phyloP scores from a whole-genome alignment of 2,888 invertebrate species.

The Mesoligia furuncula region DNA sequence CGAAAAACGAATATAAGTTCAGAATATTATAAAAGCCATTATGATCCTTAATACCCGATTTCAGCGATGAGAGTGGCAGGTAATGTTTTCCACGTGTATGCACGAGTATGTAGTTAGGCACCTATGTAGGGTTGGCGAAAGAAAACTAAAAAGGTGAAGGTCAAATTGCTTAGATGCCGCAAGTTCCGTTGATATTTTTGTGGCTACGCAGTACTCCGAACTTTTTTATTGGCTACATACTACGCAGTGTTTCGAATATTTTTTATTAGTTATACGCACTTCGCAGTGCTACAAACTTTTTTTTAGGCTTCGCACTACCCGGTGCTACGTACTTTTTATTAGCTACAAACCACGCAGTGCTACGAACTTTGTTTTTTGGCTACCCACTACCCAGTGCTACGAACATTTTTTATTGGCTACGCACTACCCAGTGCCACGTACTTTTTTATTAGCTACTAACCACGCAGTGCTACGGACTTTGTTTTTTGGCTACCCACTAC shows the following conservation, averaged over 20 bases:
- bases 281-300: background rate
- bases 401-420: no score
- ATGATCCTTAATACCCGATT: conserved; percentile 38
- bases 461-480: no score
- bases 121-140: conserved; percentile 27
- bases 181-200: background rate
- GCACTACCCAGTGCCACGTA: no score
- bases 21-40: conserved; percentile 26
- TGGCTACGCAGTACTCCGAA: background rate
- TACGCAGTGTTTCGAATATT: background rate
- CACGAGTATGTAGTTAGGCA: background rate
- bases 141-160: conserved; percentile 11
- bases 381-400: no score
- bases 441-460: no score
- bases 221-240: background rate
- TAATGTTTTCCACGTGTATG: conserved; percentile 35
- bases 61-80: conserved; percentile 5
- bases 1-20: conserved; percentile 38
- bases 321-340: background rate
- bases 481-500: no score
- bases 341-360: no score
- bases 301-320: background rate
- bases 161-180: conserved; percentile 9
- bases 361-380: background rate
- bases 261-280: background rate